Base-by-base conservation (phyloP, 2,113 vertebrate species). In the Pomatorhinus ruficollis region DNA sequence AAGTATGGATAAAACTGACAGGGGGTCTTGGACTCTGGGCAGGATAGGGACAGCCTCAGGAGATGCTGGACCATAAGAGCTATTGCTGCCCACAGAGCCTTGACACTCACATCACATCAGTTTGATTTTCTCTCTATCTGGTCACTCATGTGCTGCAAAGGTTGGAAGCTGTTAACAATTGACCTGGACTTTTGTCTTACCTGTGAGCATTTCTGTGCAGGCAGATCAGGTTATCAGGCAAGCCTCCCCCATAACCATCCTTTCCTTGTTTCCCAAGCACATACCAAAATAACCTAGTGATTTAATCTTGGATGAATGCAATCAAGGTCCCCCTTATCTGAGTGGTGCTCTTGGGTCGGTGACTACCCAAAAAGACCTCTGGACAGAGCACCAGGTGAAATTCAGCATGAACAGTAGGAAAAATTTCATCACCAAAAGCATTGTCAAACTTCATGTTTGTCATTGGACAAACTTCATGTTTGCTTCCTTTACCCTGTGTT, bases 371-470 rank as follows among this genome's bases (percentile, higher is more conserved):
- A 52, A 66, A 42, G 7, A 11, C 15, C 42, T 30, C 50, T 72
- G 49, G 44, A 40, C 21, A 25, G 20, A 85, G 28, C 22, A 28
- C 44, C 27, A 44, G 18, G 5, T 37, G 59, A 72, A 65, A 56
- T 74, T 50, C 28, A 37, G 37, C 15, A 35, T 27, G 31, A 64
- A 11, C 30, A 18, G 16, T 5, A 27, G 57, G 31, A 49, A 64
- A 49, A 31, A 15, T 31, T 56, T 64, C 1, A 2, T 56, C 50
- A 44, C 50, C 30, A 42, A 42, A 72, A 56, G 27, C 0, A 0
- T 49, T 42, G 50, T 65, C 17, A 50, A 65, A 60, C 31, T 89
- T 86, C 25, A 50, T 40, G 14, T 52, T 47, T 65, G 3, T 45
- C 22, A 2, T 3, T 81, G 15, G 17, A 50, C 30, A 33, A 24